Conservation (phyloP, 2,888 invertebrate genomes). For the Mycalesis mineus region DNA sequence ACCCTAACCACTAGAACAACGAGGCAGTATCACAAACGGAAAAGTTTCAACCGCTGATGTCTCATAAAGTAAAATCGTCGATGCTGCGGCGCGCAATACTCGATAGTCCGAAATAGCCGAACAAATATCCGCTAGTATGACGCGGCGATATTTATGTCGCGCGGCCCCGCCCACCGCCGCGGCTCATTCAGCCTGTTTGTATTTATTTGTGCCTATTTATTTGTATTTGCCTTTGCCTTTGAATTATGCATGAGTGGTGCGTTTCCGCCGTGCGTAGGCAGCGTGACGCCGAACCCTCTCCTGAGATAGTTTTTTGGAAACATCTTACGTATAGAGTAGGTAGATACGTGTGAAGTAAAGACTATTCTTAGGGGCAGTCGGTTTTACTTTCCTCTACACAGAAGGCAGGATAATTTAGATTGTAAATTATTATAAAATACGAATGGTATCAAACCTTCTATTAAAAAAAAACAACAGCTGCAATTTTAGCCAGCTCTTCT, state of each 20-base stretch:
- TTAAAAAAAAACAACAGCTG: no score
- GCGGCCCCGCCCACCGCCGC: constrained; percentile 70
- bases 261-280: constrained; percentile 78
- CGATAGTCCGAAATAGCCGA: constrained; percentile 63
- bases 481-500: no score
- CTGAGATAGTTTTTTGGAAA: constrained; percentile 8
- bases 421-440: no score
- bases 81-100: constrained; percentile 28
- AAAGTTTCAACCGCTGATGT: constrained; percentile 4
- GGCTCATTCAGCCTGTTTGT: constrained; percentile 77
- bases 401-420: no score
- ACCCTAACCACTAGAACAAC: no score
- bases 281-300: constrained; percentile 61
- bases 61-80: constrained; percentile 22
- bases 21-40: no score
- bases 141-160: constrained; percentile 76
- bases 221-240: constrained; percentile 77
- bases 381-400: no score
- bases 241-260: constrained; percentile 75
- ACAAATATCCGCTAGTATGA: constrained; percentile 70
- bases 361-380: no score
- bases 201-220: constrained; percentile 78
- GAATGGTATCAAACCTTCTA: no score
- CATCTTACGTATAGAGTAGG: no score
- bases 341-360: no score